Evolutionary conservation across 2,888 invertebrate genomes (phyloP), one percentile per base, ranked within the genome.

Genomic region (Agrochola circellaris): DNA sequence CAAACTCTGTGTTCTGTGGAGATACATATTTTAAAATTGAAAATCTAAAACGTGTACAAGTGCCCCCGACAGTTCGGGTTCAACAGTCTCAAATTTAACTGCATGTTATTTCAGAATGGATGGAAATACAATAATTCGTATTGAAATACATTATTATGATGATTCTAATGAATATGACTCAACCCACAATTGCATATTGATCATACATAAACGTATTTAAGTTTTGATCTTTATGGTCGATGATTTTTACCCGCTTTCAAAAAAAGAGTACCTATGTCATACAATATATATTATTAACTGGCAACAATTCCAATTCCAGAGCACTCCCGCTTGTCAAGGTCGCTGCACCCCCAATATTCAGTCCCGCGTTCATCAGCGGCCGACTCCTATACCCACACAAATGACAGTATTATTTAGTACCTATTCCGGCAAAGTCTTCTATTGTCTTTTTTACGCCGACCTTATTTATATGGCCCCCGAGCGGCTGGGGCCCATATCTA

Each of bases 401-500:
- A 51, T 56, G 83, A 61, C 60, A 58, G 30, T 82, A 78, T 86
- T 86, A 77, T 85, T 82, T 85, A 78, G 73, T 78, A 67, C 69
- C 76, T 73, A 73, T 81, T 73, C 69, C 66, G 54, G 30, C 62
- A 70, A 30, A 78, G 34, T 69, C 34, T 34, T 34, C 34, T 34
- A 73, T 81, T 77, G 67, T 77, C 82, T 76, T 85, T 82, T 85
- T 85, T 85, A 84, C 75, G 70, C 30, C 65, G 34, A n/a, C 67
- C 77, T 77, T 86, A 83, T 86, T 83, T 77, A 86, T 85, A 81
- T 84, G 69, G 72, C 72, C 64, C 64, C 64, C 58, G 65, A 66
- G 65, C 86, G 83, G 84, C 83, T 77, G 76, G 56, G 75, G 65
- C 74, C 81, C 74, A 56, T 84, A 84, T 84, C 86, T 75, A 73